A percentile compares a stretch with the other conserved stretches of the same genome.
Evolutionary conservation across 1,140 invertebrate species (phyloP).

Genomic region (silkworm (Bombyx mori)): ASM3026992v2 NC_085116.1:6220001-6220500

Average conservation of each 20-base stretch:
- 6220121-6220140: conserved; percentile 16
- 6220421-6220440: too few species aligned
- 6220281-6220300: conserved; percentile 13
- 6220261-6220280: conserved; percentile 21
- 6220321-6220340: conserved; percentile 8
- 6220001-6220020: conserved; percentile 18
- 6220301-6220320: conserved; percentile 23
- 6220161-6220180: conserved; percentile 17
- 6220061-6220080: conserved; percentile 30
- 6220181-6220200: conserved; percentile 36
- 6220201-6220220: conserved; percentile 49
- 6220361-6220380: too few species aligned
- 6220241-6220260: conserved; percentile 37
- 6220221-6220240: conserved; percentile 46
- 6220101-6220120: conserved; percentile 22
- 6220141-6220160: not conserved
- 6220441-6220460: too few species aligned
- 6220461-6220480: too few species aligned
- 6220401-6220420: too few species aligned
- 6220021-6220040: conserved; percentile 36
- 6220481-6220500: too few species aligned
- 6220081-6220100: conserved; percentile 25
- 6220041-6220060: conserved; percentile 23
- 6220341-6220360: not conserved
- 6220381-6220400: too few species aligned